Conservation (phyloP, 2,113 vertebrate genomes). For the Hippopotamus amphibius region DNA sequence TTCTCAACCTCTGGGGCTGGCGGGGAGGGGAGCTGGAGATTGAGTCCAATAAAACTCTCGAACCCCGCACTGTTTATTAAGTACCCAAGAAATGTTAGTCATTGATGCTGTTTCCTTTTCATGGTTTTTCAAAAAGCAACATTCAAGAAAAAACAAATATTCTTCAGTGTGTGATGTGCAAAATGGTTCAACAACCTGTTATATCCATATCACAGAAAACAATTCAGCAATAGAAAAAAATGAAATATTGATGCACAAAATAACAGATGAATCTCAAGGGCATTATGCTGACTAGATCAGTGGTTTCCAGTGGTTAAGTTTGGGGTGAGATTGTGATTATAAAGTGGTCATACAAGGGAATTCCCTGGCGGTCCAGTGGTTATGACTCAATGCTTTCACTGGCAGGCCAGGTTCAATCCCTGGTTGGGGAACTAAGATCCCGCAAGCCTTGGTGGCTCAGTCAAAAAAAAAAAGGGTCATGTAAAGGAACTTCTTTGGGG, state of each 20-base stretch:
- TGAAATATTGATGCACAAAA: background rate
- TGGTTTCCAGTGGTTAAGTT: background rate
- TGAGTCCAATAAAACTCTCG: background rate
- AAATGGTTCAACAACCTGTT: background rate
- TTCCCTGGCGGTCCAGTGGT: background rate
- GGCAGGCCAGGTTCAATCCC: background rate
- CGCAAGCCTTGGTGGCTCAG: background rate
- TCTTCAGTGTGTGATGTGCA: background rate
- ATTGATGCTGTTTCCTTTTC: background rate
- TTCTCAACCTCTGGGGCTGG: background rate
- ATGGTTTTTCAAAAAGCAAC: background rate
- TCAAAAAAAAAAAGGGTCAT: too few species aligned
- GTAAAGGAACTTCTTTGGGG: background rate
- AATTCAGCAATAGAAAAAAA: background rate
- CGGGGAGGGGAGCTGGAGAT: background rate
- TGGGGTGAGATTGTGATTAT: background rate
- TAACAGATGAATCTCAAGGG: background rate
- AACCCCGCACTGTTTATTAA: background rate
- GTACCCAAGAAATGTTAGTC: background rate
- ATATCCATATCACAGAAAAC: background rate
- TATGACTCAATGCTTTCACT: background rate
- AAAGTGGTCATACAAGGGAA: background rate
- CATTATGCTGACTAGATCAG: background rate
- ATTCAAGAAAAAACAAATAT: background rate
- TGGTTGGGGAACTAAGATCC: background rate